phyloP scores from a whole-genome alignment of 2,888 invertebrate species.

The Noctua comes region DNA sequence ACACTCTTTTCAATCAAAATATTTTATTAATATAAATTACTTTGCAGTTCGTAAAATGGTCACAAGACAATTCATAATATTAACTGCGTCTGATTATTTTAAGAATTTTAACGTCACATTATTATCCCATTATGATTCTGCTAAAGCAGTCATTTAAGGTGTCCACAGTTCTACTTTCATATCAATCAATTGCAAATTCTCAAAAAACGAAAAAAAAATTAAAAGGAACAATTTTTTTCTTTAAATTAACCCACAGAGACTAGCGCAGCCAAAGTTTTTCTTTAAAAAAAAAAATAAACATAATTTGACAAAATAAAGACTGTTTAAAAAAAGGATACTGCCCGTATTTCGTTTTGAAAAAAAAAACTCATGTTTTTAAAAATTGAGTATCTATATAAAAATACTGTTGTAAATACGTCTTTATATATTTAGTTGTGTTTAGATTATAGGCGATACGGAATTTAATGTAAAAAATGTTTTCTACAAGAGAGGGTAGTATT shows the following conservation, averaged over 20 bases:
- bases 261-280: constrained; percentile 59
- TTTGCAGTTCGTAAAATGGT: no score
- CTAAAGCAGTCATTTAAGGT: neutral
- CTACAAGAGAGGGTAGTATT: constrained; percentile 29
- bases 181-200: constrained; percentile 30
- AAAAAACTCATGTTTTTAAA: constrained; percentile 10
- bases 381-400: neutral
- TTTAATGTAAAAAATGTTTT: constrained; percentile 26
- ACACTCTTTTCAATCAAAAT: no score
- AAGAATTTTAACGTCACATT: no score
- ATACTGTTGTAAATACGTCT: constrained; percentile 50
- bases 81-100: no score
- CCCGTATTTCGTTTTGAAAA: constrained; percentile 53
- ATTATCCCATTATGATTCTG: neutral
- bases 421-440: constrained; percentile 50
- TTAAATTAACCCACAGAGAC: constrained; percentile 44
- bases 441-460: constrained; percentile 41
- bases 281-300: constrained; percentile 27
- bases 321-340: constrained; percentile 65
- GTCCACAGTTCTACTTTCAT: neutral
- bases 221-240: constrained; percentile 8
- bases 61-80: no score
- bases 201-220: constrained; percentile 18
- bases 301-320: constrained; percentile 68
- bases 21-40: no score